phyloP scores from a whole-genome alignment of 2,888 invertebrate species.

The Linnaemya tessellans region DNA sequence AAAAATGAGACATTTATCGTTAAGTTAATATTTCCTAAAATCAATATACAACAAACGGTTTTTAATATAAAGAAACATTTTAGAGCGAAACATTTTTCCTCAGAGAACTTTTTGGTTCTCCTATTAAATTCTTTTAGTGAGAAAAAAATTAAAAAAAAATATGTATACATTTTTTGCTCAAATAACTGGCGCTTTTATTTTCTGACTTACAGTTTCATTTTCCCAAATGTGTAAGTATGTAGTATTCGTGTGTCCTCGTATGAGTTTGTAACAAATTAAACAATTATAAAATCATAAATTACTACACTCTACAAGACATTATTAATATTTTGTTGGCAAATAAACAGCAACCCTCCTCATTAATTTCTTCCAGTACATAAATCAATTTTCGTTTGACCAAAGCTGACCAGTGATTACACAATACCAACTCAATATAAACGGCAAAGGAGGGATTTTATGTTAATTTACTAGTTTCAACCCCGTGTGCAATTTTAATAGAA shows the following conservation, averaged over 20 bases:
- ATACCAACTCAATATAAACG: neutral
- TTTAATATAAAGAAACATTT: no score
- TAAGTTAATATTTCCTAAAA: no score
- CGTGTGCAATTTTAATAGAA: neutral
- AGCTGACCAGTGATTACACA: slow-evolving; percentile 48
- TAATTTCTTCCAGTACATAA: slow-evolving; percentile 70
- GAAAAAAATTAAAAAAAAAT: no score
- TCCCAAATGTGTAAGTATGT: no score
- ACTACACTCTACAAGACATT: slow-evolving; percentile 3
- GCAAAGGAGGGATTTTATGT: neutral
- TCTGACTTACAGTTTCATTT: no score
- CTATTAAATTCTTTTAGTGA: no score
- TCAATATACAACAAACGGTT: no score
- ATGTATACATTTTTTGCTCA: no score
- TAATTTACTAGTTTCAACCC: slow-evolving; percentile 57
- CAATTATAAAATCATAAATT: slow-evolving; percentile 49
- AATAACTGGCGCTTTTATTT: no score
- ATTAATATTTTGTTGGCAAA: slow-evolving; percentile 40
- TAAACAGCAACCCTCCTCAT: slow-evolving; percentile 59
- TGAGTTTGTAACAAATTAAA: neutral
- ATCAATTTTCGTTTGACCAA: slow-evolving; percentile 69
- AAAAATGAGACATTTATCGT: no score
- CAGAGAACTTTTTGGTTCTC: no score
- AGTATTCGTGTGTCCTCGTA: neutral
- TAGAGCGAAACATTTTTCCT: no score